These are phyloP conservation scores for Brachyrhaphis roseni DNA, from an alignment of 2,797 vertebrate genomes.

Conservation along the genomic window DNA sequence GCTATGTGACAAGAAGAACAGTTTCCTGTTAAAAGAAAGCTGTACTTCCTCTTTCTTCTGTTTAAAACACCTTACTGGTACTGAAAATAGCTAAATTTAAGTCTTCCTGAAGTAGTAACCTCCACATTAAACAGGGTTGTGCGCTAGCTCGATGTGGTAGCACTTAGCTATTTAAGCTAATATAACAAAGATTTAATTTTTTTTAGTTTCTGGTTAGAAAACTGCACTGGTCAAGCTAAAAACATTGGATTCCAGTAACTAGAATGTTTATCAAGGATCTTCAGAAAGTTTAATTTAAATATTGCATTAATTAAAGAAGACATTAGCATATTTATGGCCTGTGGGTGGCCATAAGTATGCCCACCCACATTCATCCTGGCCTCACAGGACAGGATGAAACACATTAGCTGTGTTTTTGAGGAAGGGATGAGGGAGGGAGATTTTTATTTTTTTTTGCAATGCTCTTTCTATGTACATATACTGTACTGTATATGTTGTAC, in stretches of 20 bases:
- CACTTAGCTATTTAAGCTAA: neutral
- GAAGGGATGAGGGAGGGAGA: no score
- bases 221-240: neutral
- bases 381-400: no score
- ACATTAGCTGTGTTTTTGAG: no score
- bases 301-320: neutral
- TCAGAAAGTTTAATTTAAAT: neutral
- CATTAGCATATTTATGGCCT: no score
- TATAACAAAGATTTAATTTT: neutral
- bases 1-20: neutral
- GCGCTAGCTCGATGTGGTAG: neutral
- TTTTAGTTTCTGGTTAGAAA: no score
- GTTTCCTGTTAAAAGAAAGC: neutral
- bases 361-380: no score
- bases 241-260: neutral
- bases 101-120: neutral
- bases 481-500: no score
- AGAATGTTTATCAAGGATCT: neutral
- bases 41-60: neutral
- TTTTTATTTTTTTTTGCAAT: no score
- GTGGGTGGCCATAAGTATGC: no score
- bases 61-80: neutral
- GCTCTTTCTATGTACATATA: neutral
- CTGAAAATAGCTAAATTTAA: neutral
- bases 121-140: neutral